Evolutionary conservation across 2,888 invertebrate genomes (phyloP).

Genomic region (Vandiemenella viatica): DNA sequence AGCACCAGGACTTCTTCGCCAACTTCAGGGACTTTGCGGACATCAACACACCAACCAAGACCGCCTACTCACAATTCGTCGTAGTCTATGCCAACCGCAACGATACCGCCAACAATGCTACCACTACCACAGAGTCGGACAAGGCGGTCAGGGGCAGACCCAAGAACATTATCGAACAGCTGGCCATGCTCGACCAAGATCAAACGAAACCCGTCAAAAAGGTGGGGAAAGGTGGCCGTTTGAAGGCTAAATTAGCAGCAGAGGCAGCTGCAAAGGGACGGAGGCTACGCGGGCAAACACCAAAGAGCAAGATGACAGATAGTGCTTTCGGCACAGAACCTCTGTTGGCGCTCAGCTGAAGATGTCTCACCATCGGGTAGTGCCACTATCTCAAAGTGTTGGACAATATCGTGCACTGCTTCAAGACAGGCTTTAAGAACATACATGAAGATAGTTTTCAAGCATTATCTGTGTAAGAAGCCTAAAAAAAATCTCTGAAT

Average conservation of each 20-base stretch:
- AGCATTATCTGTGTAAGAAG: too few relatives aligned
- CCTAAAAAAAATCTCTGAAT: too few relatives aligned
- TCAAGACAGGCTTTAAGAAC: too few relatives aligned
- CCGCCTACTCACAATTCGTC: constrained; percentile 67
- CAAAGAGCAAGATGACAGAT: constrained; percentile 43
- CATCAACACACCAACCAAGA: constrained; percentile 67
- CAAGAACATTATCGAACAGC: constrained; percentile 68
- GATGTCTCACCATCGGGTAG: too few relatives aligned
- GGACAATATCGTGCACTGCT: too few relatives aligned
- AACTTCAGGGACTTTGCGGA: constrained; percentile 84
- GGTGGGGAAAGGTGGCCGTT: too few relatives aligned
- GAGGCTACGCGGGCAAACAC: constrained; percentile 24
- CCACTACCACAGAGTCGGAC: not conserved
- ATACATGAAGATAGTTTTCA: too few relatives aligned
- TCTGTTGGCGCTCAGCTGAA: constrained; percentile 49
- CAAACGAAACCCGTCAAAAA: too few relatives aligned
- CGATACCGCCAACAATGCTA: constrained; percentile 27
- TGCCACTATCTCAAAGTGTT: too few relatives aligned
- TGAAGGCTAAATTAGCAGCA: too few relatives aligned
- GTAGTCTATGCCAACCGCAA: constrained; percentile 75
- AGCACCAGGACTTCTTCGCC: constrained; percentile 60
- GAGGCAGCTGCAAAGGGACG: constrained; percentile 6
- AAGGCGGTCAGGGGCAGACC: constrained; percentile 43
- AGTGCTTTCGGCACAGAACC: too few relatives aligned
- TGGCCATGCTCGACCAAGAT: constrained; percentile 54